phyloP scores from a whole-genome alignment of 2,888 invertebrate genomes.

The Ypsolopha scabrella region DNA sequence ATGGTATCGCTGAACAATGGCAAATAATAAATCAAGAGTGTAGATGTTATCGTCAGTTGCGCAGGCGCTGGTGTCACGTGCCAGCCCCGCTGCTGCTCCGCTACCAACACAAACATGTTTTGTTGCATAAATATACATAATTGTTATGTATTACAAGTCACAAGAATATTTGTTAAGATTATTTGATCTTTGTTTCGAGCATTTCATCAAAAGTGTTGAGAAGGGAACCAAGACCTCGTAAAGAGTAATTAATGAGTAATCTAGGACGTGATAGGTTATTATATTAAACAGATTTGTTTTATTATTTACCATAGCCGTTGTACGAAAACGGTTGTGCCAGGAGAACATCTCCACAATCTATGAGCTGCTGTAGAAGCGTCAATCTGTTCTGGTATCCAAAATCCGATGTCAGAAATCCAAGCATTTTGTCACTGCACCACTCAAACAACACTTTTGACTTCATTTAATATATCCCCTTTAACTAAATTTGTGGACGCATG shows the following conservation, averaged over 20 bases:
- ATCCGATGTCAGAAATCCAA: conserved; percentile 54
- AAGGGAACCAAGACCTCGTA: too few species aligned
- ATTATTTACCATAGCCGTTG: neutral
- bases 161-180: too few species aligned
- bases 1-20: neutral
- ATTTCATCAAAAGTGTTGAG: too few species aligned
- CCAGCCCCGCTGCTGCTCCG: conserved; percentile 19
- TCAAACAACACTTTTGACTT: too few species aligned
- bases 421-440: conserved; percentile 26
- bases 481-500: neutral
- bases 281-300: neutral
- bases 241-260: too few species aligned
- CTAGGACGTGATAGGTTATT: too few species aligned
- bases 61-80: too few species aligned
- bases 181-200: too few species aligned
- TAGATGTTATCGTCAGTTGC: neutral
- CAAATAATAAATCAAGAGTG: neutral
- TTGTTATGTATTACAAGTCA: too few species aligned
- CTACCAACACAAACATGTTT: too few species aligned
- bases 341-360: conserved; percentile 55
- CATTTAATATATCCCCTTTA: neutral
- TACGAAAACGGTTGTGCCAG: conserved; percentile 40
- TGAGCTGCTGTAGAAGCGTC: conserved; percentile 51
- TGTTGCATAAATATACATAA: too few species aligned
- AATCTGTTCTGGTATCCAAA: conserved; percentile 52